phyloP scores from a whole-genome alignment of 2,888 invertebrate genomes.

The Phymatocera aterrima region DNA sequence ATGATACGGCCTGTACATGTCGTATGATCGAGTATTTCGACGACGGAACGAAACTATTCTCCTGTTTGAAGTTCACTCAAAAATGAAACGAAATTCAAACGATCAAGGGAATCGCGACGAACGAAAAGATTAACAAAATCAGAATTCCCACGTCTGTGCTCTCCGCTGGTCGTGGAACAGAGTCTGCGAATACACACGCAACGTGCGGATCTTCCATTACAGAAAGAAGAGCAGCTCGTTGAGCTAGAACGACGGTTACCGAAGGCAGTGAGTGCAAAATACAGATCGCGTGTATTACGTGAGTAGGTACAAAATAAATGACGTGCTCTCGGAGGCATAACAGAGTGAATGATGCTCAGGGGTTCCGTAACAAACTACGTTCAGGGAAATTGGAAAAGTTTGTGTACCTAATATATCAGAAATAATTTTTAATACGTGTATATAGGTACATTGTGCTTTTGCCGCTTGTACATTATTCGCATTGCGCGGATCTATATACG shows the following conservation, averaged over 20 bases:
- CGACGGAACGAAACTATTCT: too few species aligned
- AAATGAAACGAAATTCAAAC: too few species aligned
- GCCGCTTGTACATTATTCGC: background rate
- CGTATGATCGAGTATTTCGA: too few species aligned
- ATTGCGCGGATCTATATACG: background rate
- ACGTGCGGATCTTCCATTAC: too few species aligned
- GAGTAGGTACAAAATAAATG: background rate
- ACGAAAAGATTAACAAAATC: too few species aligned
- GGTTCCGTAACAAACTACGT: background rate
- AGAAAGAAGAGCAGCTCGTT: background rate
- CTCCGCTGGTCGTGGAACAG: too few species aligned
- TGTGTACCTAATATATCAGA: background rate
- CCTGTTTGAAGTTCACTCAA: too few species aligned
- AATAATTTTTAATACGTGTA: background rate
- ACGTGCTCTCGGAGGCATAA: slow-evolving; percentile 1
- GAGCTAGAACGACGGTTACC: background rate
- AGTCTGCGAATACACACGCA: too few species aligned
- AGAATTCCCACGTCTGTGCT: too few species aligned
- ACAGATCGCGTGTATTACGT: background rate
- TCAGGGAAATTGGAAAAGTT: slow-evolving; percentile 39
- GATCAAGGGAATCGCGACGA: too few species aligned
- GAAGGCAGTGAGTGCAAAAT: background rate
- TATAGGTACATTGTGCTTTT: background rate
- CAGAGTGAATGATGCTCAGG: background rate
- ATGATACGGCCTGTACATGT: too few species aligned